Evolutionary conservation across 1,140 invertebrate species (phyloP).

Genomic region (Radopholus similis): DNA sequence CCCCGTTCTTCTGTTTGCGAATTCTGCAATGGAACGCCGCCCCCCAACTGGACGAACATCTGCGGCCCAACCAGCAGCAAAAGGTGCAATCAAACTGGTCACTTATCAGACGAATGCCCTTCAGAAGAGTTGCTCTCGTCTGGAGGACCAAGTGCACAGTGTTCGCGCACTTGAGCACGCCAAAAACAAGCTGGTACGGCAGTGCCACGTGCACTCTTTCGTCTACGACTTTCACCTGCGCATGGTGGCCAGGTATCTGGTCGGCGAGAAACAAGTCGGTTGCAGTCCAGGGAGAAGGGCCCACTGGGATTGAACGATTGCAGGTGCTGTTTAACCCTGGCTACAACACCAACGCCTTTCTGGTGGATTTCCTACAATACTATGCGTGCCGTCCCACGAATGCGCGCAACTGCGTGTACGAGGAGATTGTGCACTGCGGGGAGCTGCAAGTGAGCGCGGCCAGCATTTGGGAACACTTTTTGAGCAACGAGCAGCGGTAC

Average conservation of each 20-base stretch:
- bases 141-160: constrained; percentile 12
- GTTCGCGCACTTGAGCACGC: constrained; percentile 18
- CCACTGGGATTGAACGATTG: neutral
- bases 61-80: neutral
- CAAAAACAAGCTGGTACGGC: constrained; percentile 47
- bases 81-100: neutral
- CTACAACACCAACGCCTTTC: constrained; percentile 74
- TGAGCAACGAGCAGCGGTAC: constrained; percentile 42
- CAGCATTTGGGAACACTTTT: constrained; percentile 49
- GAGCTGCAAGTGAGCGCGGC: constrained; percentile 28
- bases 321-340: constrained; percentile 67
- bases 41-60: constrained; percentile 1
- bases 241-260: constrained; percentile 71
- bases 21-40: constrained; percentile 69
- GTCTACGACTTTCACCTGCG: constrained; percentile 81
- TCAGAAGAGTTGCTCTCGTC: neutral
- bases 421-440: constrained; percentile 50
- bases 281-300: neutral
- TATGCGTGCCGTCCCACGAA: constrained; percentile 78
- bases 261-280: constrained; percentile 61
- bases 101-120: neutral
- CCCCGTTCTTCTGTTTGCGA: constrained; percentile 75
- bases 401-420: constrained; percentile 73
- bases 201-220: constrained; percentile 76
- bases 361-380: constrained; percentile 78